Evolutionary conservation across 2,888 invertebrate species (phyloP).

Genomic region (Uloborus plumipes): DNA sequence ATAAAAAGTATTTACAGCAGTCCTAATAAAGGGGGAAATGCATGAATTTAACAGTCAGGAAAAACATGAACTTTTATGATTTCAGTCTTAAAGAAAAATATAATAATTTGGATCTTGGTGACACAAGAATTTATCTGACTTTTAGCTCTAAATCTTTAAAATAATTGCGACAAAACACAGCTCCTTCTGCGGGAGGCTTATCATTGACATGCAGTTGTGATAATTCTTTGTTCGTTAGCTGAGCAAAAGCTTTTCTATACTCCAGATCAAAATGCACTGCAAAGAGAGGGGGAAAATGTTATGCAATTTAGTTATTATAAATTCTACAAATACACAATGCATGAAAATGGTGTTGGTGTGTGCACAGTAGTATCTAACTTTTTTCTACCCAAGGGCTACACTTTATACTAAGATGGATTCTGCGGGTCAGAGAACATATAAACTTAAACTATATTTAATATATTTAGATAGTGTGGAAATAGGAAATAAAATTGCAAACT

Average conservation of each 20-base stretch:
- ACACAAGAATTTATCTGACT: constrained; percentile 21
- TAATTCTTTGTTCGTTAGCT: constrained; percentile 79
- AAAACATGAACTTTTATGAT: constrained; percentile 6
- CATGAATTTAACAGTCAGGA: constrained; percentile 36
- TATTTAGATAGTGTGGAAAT: no score
- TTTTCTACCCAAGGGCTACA: no score
- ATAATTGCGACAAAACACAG: constrained; percentile 88
- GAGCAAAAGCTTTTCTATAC: constrained; percentile 84
- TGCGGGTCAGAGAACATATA: no score
- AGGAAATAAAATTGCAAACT: no score
- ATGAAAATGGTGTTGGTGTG: no score
- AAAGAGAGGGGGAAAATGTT: constrained; percentile 66
- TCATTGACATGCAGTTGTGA: constrained; percentile 79
- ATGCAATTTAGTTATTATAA: not conserved
- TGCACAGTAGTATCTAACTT: no score
- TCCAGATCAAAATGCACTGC: constrained; percentile 89
- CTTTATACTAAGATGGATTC: no score
- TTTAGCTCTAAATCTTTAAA: constrained; percentile 76
- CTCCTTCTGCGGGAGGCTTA: constrained; percentile 82
- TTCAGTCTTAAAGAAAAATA: constrained; percentile 36
- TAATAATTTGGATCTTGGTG: not conserved
- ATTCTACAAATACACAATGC: not conserved
- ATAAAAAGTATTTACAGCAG: constrained; percentile 13
- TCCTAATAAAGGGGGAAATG: constrained; percentile 14
- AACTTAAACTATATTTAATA: no score